These are phyloP conservation scores for Morone saxatilis DNA, from an alignment of 2,113 vertebrate species.

Conservation along the genomic window DNA sequence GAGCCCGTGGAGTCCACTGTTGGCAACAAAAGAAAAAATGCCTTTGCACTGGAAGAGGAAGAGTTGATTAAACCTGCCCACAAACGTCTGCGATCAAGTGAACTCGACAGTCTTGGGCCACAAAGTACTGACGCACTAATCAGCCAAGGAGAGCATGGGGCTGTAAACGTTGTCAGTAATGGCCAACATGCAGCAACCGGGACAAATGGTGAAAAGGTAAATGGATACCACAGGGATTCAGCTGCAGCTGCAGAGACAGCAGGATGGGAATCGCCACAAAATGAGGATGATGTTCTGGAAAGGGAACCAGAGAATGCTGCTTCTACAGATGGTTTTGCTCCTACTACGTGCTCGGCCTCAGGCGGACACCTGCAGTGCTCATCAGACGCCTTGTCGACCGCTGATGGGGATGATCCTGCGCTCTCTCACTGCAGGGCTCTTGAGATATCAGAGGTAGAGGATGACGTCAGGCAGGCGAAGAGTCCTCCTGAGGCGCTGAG, in stretches of 20 bases:
- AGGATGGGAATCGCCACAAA: background rate
- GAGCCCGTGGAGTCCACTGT: conserved; percentile 67
- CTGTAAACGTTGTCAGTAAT: conserved; percentile 1
- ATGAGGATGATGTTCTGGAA: background rate
- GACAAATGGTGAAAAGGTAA: background rate
- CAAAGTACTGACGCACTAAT: background rate
- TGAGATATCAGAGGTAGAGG: background rate
- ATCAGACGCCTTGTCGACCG: background rate
- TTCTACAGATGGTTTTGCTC: conserved; percentile 1
- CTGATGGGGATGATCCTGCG: background rate
- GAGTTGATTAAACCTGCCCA: conserved; percentile 50
- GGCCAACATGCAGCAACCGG: conserved; percentile 6
- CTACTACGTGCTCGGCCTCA: background rate
- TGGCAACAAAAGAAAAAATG: conserved; percentile 83
- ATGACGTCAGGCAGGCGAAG: background rate
- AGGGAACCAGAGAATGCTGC: background rate
- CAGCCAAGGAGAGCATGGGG: background rate
- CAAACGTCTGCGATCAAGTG: conserved; percentile 75
- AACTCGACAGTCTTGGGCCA: background rate
- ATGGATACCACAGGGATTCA: conserved; percentile 23
- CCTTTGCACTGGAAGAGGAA: conserved; percentile 39
- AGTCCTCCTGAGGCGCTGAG: background rate
- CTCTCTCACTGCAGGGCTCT: background rate
- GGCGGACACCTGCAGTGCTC: conserved; percentile 1
- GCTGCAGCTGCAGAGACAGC: background rate